Base-by-base conservation (phyloP, 2,113 vertebrate species). In the Chaetura pelagica region DNA sequence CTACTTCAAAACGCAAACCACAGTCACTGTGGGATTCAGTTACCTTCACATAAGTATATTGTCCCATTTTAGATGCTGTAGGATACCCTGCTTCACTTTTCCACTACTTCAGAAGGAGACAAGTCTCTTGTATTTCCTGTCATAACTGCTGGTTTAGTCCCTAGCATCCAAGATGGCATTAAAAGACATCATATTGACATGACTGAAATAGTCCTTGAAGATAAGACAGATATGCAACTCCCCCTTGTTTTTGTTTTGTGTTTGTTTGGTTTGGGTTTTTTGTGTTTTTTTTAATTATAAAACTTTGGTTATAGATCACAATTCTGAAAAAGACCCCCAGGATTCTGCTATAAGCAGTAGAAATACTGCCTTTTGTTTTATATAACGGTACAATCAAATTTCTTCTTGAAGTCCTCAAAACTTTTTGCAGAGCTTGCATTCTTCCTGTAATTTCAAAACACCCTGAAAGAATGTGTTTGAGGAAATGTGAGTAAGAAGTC, bases 401-500 rank as follows among this genome's bases (percentile, higher is more conserved):
- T 83, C 35, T 58, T 84, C 55, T 46, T 22, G 42, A 77, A 97
- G 24, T 44, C 79, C 23, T 40, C 35, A 38, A 40, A 79, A 21
- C 68, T 84, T 97, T 96, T 86, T 98, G 97, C 97, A 94, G 84
- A 86, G 91, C 58, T 97, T 97, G 97, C 98, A 97, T 87, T 98
- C 93, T 97, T 97, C 81, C 90, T 95, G 90, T 96, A 97, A 96
- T 98, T 98, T 98, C 96, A 95, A 96, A 96, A 97, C 94, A 79
- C 73, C 96, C 94, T 97, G 97, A 97, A 98, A 98, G 97, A 98
- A 97, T 89, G 80, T 96, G 89, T 94, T 96, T 98, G 97, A 95
- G 98, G 98, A 98, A 98, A 98, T 97, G 81, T 97, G 97, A 98
- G 96, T 98, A 98, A 98, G 92, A 94, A 98, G 95, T 97, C 95